Conservation (phyloP, 2,113 vertebrate species). For the Cheirogaleus medius region DNA sequence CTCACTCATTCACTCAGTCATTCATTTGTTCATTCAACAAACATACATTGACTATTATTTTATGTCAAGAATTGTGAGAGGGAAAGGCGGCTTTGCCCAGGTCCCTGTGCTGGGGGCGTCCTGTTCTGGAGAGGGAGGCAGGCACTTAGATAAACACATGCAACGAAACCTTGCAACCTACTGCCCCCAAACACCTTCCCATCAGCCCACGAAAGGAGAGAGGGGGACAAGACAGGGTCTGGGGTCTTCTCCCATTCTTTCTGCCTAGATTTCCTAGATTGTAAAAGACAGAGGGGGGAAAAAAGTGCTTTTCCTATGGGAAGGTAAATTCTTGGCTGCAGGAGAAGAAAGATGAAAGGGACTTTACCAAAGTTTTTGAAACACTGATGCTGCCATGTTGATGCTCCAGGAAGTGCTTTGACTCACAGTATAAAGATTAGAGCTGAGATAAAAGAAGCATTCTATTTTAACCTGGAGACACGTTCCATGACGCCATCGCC, state of each 20-base stretch:
- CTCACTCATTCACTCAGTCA: slow-evolving; percentile 36
- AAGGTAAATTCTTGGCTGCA: not conserved
- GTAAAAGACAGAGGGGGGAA: not conserved
- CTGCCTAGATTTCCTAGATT: not conserved
- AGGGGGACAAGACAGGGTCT: not conserved
- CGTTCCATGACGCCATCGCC: not conserved
- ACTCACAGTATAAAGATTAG: slow-evolving; percentile 20
- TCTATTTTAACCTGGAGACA: not conserved
- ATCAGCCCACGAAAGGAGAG: not conserved
- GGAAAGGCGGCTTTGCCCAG: not conserved
- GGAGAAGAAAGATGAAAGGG: slow-evolving; percentile 34
- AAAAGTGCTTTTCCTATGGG: not conserved
- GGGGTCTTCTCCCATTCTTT: not conserved
- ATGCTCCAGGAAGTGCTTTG: slow-evolving; percentile 36
- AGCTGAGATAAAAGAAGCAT: not conserved
- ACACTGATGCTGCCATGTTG: not conserved
- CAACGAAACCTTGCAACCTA: not conserved
- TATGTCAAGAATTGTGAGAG: not conserved
- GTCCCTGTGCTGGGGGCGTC: not conserved
- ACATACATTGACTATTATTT: not conserved
- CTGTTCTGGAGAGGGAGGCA: not conserved
- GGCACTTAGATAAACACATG: not conserved
- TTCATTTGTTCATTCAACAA: slow-evolving; percentile 41
- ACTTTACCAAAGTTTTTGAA: slow-evolving; percentile 52
- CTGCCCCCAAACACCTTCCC: not conserved